A percentile compares a stretch with the other conserved stretches of the same genome.
phyloP scores from a whole-genome alignment of 2,888 invertebrate genomes.

The Galeopsomyia nigrocyanea region DNA sequence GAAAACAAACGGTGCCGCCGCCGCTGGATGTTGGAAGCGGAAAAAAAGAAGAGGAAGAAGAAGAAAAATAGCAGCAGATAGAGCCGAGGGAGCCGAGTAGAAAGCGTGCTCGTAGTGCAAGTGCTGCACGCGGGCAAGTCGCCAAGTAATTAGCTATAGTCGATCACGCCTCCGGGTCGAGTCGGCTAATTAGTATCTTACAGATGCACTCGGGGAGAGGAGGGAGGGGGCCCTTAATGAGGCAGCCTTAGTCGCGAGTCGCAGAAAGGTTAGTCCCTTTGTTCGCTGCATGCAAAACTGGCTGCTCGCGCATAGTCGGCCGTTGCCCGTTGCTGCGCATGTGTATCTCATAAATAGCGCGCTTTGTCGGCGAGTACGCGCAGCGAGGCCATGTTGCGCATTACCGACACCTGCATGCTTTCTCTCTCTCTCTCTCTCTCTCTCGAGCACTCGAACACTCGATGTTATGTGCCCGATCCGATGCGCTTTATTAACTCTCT shows the following conservation, averaged over 20 bases:
- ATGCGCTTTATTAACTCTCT: slow-evolving; percentile 4
- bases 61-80: slow-evolving; percentile 27
- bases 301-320: slow-evolving; percentile 59
- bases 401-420: slow-evolving; percentile 61
- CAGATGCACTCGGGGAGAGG: slow-evolving; percentile 44
- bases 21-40: background rate
- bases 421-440: background rate
- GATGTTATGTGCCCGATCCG: slow-evolving; percentile 24
- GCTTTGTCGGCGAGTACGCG: slow-evolving; percentile 63
- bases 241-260: slow-evolving; percentile 45
- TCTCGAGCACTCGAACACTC: background rate
- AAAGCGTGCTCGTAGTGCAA: slow-evolving; percentile 41
- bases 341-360: slow-evolving; percentile 41
- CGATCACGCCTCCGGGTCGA: slow-evolving; percentile 60
- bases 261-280: slow-evolving; percentile 16
- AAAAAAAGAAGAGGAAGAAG: slow-evolving; percentile 7
- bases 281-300: slow-evolving; percentile 39
- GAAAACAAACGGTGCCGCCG: slow-evolving; percentile 25
- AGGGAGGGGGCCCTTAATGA: slow-evolving; percentile 56
- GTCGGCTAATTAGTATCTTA: slow-evolving; percentile 42
- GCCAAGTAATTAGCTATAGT: slow-evolving; percentile 62
- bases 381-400: slow-evolving; percentile 57
- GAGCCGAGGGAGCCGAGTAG: slow-evolving; percentile 23
- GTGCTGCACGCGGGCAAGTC: slow-evolving; percentile 3
- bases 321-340: slow-evolving; percentile 61